phyloP scores from a whole-genome alignment of 1,140 invertebrate species.

The Cydia strobilella region DNA sequence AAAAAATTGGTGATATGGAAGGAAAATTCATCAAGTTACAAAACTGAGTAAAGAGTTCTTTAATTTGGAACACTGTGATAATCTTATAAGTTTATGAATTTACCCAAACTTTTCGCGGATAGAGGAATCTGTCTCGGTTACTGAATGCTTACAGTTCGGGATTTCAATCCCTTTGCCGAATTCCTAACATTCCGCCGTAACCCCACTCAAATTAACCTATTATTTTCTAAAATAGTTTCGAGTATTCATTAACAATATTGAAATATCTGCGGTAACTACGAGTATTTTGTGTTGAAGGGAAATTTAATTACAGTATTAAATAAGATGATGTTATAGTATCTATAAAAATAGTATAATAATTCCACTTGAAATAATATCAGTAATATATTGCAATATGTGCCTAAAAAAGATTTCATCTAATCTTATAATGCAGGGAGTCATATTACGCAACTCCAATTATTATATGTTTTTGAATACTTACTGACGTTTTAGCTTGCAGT shows the following conservation, averaged over 20 bases:
- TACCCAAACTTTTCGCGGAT: conserved; percentile 3
- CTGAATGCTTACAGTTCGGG: conserved; percentile 40
- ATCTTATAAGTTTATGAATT: neutral
- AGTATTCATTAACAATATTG: conserved; percentile 29
- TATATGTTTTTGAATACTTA: no score
- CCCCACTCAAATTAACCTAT: conserved; percentile 51
- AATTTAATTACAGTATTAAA: neutral
- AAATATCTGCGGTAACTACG: conserved; percentile 17
- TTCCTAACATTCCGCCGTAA: conserved; percentile 42
- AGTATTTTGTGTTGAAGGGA: neutral
- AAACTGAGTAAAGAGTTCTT: no score
- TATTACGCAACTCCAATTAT: no score
- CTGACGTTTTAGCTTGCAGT: no score
- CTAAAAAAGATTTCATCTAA: no score
- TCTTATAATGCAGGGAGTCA: no score
- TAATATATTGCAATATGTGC: no score
- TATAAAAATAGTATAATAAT: neutral
- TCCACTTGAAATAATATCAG: no score
- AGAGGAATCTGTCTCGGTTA: conserved; percentile 41
- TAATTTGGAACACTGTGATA: neutral
- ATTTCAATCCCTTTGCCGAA: conserved; percentile 47
- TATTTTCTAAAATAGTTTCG: conserved; percentile 47
- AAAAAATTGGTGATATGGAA: no score
- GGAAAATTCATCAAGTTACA: no score
- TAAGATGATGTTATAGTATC: neutral